Evolutionary conservation across 2,888 invertebrate genomes (phyloP), one percentile per base, ranked within the genome.

Genomic region (Proisotoma minuta): DNA sequence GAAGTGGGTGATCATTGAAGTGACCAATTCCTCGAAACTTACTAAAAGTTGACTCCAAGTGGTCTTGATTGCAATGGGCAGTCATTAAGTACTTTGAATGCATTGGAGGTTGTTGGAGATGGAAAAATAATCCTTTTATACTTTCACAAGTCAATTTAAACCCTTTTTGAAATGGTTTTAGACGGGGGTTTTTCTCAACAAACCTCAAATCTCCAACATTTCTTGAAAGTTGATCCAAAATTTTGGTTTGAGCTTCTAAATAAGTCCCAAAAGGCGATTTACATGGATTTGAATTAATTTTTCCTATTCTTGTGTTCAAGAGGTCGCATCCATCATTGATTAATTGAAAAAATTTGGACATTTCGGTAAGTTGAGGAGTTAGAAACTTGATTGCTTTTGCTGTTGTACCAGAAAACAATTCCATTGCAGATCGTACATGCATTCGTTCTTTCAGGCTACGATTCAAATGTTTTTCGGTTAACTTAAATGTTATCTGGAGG

Each of bases 151-250:
- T 27, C 26, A 47, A 48, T 1, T 57, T 8, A 10, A 61, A 12
- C 1, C 60, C 60, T 39, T 53, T 60, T 22, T 64, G 64, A 52
- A 60, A 64, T 1, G 60, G 61, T 15, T 57, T n/a, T 22, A 64
- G 20, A 1, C 26, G 3, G 24, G 18, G 24, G 15, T n/a, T 22
- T 18, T 20, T 10, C 15, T 26, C 29, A n/a, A n/a, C 12, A 8
- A 52, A 27, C n/a, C 51, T n/a, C 57, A 64, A 49, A 23, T 47
- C 34, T 1, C 4, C 1, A 1, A 60, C 24, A 43, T 53, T 53
- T 3, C 34, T 1, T 15, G 20, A 20, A n/a, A 60, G 23, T 29
- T 47, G 10, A 1, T 60, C 48, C 15, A 64, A 27, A 12, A 61
- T 20, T 2, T 12, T 24, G 3, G 22, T 43, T 61, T 61, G 61